These are phyloP conservation scores for Agrilus biguttatus DNA, from an alignment of 2,888 invertebrate genomes.

Conservation along the genomic window DNA sequence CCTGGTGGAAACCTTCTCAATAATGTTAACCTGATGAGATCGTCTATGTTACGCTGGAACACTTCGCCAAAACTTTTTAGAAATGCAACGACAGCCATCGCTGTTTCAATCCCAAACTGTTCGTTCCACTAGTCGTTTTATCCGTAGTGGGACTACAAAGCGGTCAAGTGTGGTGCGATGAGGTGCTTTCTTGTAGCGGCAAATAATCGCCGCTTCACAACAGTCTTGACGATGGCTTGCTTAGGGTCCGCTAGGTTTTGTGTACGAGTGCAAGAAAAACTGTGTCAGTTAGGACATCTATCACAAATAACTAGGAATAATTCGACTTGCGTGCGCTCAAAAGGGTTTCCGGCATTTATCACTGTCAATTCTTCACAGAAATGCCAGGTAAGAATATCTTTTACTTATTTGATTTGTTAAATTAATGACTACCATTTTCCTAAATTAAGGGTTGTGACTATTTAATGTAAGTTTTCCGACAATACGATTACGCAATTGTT, in stretches of 20 bases:
- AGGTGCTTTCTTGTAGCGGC: slow-evolving; percentile 12
- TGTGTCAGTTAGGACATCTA: slow-evolving; percentile 65
- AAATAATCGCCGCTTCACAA: slow-evolving; percentile 36
- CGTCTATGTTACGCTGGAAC: slow-evolving; percentile 32
- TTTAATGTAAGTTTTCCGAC: too few species aligned
- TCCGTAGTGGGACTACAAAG: slow-evolving; percentile 18
- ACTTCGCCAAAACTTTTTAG: slow-evolving; percentile 22
- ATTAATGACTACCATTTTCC: too few species aligned
- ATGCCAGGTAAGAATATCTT: slow-evolving; percentile 28
- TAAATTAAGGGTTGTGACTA: too few species aligned
- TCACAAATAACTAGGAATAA: slow-evolving; percentile 49
- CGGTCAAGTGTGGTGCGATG: slow-evolving; percentile 12
- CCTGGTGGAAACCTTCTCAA: slow-evolving; percentile 34
- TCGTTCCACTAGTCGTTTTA: slow-evolving; percentile 6
- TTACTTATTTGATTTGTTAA: too few species aligned
- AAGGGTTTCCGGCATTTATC: slow-evolving; percentile 41
- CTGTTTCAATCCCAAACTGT: too few species aligned
- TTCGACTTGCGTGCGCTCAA: slow-evolving; percentile 50
- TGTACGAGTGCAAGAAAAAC: slow-evolving; percentile 66
- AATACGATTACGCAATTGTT: too few species aligned
- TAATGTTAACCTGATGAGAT: slow-evolving; percentile 23
- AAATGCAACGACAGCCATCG: slow-evolving; percentile 22
- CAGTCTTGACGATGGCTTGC: slow-evolving; percentile 71
- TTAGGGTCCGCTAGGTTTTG: slow-evolving; percentile 70
- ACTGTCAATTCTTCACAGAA: slow-evolving; percentile 27